phyloP scores from a whole-genome alignment of 1,140 invertebrate species.

The Neodiprion lecontei region DNA sequence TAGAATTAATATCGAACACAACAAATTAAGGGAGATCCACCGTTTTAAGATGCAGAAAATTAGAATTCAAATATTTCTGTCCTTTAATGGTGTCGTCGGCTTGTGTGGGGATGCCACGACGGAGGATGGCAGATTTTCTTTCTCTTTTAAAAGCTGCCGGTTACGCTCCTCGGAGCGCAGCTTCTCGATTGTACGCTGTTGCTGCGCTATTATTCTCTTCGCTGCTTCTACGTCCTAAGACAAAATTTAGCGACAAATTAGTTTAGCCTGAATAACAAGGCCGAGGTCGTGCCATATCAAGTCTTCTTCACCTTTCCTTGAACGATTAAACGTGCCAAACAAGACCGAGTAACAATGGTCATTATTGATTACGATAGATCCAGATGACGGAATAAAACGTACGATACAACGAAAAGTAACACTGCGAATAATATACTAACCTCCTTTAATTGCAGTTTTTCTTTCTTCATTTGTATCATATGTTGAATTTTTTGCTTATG shows the following conservation, averaged over 20 bases:
- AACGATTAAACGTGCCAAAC: constrained; percentile 9
- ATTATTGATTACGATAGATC: constrained; percentile 20
- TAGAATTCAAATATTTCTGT: constrained; percentile 50
- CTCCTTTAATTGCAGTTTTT: constrained; percentile 63
- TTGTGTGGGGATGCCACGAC: constrained; percentile 50
- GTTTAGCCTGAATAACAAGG: too few species aligned
- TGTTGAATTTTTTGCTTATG: constrained; percentile 74
- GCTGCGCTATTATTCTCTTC: constrained; percentile 43
- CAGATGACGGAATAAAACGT: constrained; percentile 39
- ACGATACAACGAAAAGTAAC: constrained; percentile 39
- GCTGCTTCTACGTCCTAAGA: constrained; percentile 54
- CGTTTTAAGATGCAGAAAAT: background rate
- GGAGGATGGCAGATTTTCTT: constrained; percentile 47
- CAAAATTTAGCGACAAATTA: constrained; percentile 17
- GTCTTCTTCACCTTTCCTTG: background rate
- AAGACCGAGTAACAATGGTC: constrained; percentile 10
- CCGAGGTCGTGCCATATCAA: background rate
- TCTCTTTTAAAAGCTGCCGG: constrained; percentile 43
- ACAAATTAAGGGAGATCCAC: constrained; percentile 10
- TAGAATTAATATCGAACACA: background rate
- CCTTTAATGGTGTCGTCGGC: constrained; percentile 48
- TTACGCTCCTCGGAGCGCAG: constrained; percentile 46
- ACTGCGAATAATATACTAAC: constrained; percentile 51
- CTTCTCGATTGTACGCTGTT: constrained; percentile 45
- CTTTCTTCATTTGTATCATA: constrained; percentile 68